Conservation (phyloP, 2,888 invertebrate genomes). For the Thysanoteuthis rhombus region DNA sequence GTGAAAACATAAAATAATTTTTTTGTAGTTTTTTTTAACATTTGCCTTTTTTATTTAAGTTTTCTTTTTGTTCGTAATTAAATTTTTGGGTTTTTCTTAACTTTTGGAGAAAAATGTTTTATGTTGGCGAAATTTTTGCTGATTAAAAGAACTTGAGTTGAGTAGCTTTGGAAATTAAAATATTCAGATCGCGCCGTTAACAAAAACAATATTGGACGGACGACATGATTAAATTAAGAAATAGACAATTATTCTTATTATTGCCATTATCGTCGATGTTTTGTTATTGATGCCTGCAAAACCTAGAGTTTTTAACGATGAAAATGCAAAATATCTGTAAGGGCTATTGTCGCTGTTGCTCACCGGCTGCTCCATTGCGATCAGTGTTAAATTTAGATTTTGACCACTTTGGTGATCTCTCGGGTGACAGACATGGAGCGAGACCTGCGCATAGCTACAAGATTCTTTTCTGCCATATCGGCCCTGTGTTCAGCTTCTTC, state of each 20-base stretch:
- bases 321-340: not conserved
- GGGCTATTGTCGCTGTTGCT: not conserved
- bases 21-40: not conserved
- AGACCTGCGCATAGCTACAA: constrained; percentile 56
- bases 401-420: constrained; percentile 61
- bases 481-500: constrained; percentile 67
- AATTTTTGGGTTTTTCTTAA: not conserved
- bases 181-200: not conserved
- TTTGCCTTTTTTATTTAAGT: constrained; percentile 1
- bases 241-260: not conserved
- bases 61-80: not conserved
- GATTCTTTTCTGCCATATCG: constrained; percentile 65
- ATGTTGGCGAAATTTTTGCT: not conserved
- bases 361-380: not conserved
- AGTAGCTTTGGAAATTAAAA: not conserved
- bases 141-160: not conserved
- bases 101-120: not conserved
- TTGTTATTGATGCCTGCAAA: not conserved
- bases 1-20: not conserved
- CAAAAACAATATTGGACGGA: not conserved
- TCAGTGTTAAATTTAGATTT: constrained; percentile 42
- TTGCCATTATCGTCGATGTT: not conserved
- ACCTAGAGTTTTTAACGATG: not conserved
- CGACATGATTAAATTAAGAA: not conserved
- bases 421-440: constrained; percentile 66